phyloP scores from a whole-genome alignment of 2,113 vertebrate genomes.

The Neogale vison region DNA sequence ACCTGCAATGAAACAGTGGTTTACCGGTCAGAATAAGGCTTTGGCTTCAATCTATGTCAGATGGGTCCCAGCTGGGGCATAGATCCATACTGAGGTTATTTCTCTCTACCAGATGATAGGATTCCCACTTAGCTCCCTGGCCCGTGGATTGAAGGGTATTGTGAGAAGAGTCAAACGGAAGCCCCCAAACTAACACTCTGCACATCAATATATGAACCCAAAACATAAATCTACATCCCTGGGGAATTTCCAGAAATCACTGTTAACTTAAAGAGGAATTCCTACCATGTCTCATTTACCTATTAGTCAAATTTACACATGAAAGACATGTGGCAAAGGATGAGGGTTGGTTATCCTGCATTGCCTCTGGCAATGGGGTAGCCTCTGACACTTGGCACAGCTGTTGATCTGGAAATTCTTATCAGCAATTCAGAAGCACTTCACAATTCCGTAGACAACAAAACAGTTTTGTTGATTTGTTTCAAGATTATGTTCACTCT shows the following conservation, averaged over 20 bases:
- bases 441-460: too few relatives aligned
- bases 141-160: not conserved
- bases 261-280: not conserved
- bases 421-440: not conserved
- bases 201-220: not conserved
- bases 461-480: not conserved
- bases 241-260: not conserved
- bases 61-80: too few relatives aligned
- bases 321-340: not conserved
- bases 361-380: not conserved
- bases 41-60: not conserved
- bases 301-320: not conserved
- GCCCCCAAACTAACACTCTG: not conserved
- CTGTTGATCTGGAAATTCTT: not conserved
- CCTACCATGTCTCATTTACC: accelerated
- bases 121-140: too few relatives aligned
- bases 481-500: not conserved
- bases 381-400: not conserved
- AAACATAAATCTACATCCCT: not conserved
- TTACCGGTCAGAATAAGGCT: not conserved
- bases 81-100: accelerated
- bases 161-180: not conserved
- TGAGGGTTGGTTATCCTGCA: too few relatives aligned
- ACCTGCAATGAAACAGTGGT: accelerated
- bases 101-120: not conserved